A percentile compares a stretch with the other conserved stretches of the same genome.
Evolutionary conservation across 2,113 vertebrate species (phyloP).

Genomic region (Rhineura floridana): DNA sequence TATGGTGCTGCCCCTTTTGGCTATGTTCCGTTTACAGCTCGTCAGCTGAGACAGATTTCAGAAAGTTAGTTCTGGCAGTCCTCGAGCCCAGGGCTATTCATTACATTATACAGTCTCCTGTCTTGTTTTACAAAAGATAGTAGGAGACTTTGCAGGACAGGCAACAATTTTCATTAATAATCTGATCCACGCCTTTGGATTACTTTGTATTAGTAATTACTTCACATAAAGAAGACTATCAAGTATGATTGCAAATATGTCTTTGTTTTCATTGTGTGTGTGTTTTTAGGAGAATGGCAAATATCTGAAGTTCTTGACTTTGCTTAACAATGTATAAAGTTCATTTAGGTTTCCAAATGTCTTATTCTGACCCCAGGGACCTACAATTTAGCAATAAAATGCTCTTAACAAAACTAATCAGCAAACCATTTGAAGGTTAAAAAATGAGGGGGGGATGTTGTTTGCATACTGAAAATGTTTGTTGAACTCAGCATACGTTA

Average conservation of each 20-base stretch:
- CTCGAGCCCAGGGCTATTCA: slow-evolving; percentile 56
- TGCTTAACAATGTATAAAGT: slow-evolving; percentile 46
- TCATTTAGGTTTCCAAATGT: slow-evolving; percentile 17
- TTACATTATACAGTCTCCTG: slow-evolving; percentile 16
- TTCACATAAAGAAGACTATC: slow-evolving; percentile 52
- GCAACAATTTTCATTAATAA: slow-evolving; percentile 39
- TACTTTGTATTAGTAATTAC: slow-evolving; percentile 69
- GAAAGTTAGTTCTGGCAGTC: slow-evolving; percentile 15
- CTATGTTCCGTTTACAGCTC: slow-evolving; percentile 50
- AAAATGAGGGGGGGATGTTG: slow-evolving; percentile 39
- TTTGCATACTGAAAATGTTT: slow-evolving; percentile 29
- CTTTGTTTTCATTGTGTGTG: slow-evolving; percentile 52
- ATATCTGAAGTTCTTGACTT: slow-evolving; percentile 55
- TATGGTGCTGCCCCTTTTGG: slow-evolving; percentile 8
- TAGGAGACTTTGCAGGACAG: slow-evolving; percentile 22
- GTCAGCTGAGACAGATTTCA: slow-evolving; percentile 57
- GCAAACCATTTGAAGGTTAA: slow-evolving; percentile 54
- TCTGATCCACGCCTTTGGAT: slow-evolving; percentile 48
- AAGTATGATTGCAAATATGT: slow-evolving; percentile 54
- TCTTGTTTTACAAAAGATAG: slow-evolving; percentile 33
- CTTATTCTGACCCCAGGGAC: slow-evolving; percentile 35
- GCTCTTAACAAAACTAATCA: slow-evolving; percentile 31
- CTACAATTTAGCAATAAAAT: slow-evolving; percentile 14
- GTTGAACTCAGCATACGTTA: not conserved
- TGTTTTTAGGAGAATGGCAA: slow-evolving; percentile 38